phyloP scores from a whole-genome alignment of 2,888 invertebrate genomes.

The Arge pagana region DNA sequence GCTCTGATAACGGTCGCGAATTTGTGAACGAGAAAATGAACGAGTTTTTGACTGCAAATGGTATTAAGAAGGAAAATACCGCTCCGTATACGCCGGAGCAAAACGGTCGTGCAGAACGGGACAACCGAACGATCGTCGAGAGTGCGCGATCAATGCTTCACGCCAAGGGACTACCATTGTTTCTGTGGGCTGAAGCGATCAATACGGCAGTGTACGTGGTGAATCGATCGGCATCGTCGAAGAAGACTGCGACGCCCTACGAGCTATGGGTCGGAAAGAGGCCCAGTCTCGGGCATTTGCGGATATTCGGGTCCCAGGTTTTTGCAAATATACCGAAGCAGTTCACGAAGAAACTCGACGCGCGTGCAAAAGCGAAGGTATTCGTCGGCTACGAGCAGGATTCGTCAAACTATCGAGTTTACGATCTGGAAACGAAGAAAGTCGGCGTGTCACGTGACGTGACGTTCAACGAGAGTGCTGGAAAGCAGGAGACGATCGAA shows the following conservation, averaged over 20 bases:
- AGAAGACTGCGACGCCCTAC: background rate
- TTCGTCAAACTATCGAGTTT: background rate
- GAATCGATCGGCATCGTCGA: background rate
- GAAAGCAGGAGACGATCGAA: constrained; percentile 19
- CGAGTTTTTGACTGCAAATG: background rate
- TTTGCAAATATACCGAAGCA: background rate
- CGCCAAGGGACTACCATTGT: background rate
- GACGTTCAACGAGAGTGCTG: constrained; percentile 13
- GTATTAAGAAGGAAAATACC: background rate
- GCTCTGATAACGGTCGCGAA: constrained; percentile 2
- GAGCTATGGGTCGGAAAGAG: background rate
- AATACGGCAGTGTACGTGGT: background rate
- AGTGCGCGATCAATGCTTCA: background rate
- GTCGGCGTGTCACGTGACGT: constrained; percentile 20
- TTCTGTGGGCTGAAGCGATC: background rate
- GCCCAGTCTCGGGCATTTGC: background rate
- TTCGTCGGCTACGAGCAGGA: background rate
- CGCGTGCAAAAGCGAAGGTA: background rate
- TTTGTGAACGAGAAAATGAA: background rate
- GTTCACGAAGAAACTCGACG: background rate
- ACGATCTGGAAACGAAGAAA: background rate
- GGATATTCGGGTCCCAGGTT: background rate
- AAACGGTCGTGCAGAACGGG: background rate
- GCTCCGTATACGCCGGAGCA: constrained; percentile 1
- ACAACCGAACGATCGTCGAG: background rate